Conservation (phyloP, 2,888 invertebrate genomes). For the Rhodophaea formosa region DNA sequence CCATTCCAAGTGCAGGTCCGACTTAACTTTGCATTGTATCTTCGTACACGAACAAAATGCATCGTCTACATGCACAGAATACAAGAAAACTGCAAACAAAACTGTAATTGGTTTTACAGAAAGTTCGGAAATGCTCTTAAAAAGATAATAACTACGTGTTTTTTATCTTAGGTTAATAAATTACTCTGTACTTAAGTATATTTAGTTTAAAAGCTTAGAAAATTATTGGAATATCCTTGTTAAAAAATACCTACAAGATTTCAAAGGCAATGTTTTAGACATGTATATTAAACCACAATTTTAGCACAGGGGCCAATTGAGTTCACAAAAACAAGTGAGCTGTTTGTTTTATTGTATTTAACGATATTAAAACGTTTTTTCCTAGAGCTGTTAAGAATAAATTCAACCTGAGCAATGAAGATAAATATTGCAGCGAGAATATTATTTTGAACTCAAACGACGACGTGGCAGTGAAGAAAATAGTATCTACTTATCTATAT, state of each 20-base stretch:
- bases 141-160: background rate
- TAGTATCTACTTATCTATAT: too few species aligned
- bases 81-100: slow-evolving; percentile 6
- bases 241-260: background rate
- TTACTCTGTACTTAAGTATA: too few species aligned
- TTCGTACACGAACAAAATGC: slow-evolving; percentile 9
- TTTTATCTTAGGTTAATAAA: too few species aligned
- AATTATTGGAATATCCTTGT: background rate
- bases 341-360: too few species aligned
- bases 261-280: background rate
- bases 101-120: slow-evolving; percentile 12
- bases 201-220: background rate
- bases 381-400: too few species aligned
- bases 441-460: too few species aligned
- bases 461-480: too few species aligned
- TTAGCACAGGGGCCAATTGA: background rate
- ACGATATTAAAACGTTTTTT: too few species aligned
- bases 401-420: too few species aligned
- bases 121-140: background rate
- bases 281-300: background rate
- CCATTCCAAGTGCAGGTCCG: slow-evolving; percentile 6
- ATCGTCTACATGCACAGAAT: slow-evolving; percentile 8
- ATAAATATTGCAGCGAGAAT: too few species aligned
- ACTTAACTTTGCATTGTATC: slow-evolving; percentile 13
- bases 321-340: too few species aligned